Evolutionary conservation across 2,888 invertebrate species (phyloP), one percentile per base, ranked within the genome.

Genomic region (Caradrina clavipalpis): DNA sequence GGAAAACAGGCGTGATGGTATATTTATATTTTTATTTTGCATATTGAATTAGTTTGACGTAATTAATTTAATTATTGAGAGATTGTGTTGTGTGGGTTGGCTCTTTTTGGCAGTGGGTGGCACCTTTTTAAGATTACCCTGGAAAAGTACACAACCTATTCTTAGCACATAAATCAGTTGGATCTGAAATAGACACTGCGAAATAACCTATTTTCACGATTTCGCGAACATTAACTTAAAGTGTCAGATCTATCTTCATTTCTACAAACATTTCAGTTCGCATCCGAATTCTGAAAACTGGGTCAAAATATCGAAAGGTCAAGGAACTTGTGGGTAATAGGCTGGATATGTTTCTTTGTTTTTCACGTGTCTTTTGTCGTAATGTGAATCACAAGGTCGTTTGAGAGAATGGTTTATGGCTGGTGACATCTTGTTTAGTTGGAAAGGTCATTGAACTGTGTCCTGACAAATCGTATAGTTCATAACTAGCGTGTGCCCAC

Each of bases 281-380:
- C 11, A 26, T n/a, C 35, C 10, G 39, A 62, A 26, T 26, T 57
- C 26, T 50, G 6, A 19, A 15, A 77, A 78, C 22, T 78, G 8
- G 78, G 74, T 59, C 75, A 61, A 49, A 68, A 78, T 60, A 68
- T 69, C 26, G 70, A 69, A 68, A 78, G 69, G 70, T 60, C 75
- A 71, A 68, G 13, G 53, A 70, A 64, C 69, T 54, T 22, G 15
- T 26, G 15, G n/a, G n/a, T n/a, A 69, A 57, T 39, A 54, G 0
- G 49, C 53, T 47, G 17, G 13, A 62, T 62, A 45, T 42, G 19
- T 56, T 58, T 60, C 39, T 57, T 35, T 49, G 15, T 49, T 39
- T 62, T 53, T 45, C 21, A 45, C 59, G 15, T 53, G 50, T 63
- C 17, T 62, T n/a, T 51, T 65, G 26, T 22, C 19, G 15, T 10